Base-by-base conservation (phyloP, 1,140 invertebrate species). In the Alviniconcha marisindica region DNA sequence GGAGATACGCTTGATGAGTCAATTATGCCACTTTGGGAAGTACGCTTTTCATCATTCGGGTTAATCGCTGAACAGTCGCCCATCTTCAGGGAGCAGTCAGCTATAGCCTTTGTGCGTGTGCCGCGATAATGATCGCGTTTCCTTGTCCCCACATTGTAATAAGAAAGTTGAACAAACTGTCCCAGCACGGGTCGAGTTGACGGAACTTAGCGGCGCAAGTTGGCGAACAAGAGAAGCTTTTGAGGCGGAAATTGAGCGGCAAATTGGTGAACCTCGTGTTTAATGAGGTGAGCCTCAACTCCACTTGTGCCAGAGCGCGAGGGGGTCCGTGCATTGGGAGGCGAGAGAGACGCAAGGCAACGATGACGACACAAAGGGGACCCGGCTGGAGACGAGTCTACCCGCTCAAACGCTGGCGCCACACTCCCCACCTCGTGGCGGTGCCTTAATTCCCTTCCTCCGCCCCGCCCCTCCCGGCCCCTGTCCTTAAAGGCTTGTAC, bases 211-310 rank as follows among this genome's bases (percentile, higher is more conserved):
- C 69, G 18, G 33, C 28, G 38, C 31, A 71, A 31, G 31, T 36
- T 38, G 69, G n/a, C 18, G 44, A 48, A 48, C 60, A 63, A 48
- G 5, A 31, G 7, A n/a, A 63, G 60, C 60, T n/a, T 63, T n/a
- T 24, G 28, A 24, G 7, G 60, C 24, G 38, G 38, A 76, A 76
- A 76, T 76, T 76, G 73, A 42, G 73, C 73, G 73, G 40, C 40
- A 76, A 76, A 76, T 76, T 76, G 73, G 38, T 24, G 73, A 24
- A 36, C 73, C 73, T 44, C 44, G 44, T 44, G 73, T 44, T 18
- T 76, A 76, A 76, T 76, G 73, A 44, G 31, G 31, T 76, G 42
- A 18, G 40, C 12, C 73, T 38, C 73, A 76, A 76, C 4, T 63
- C 60, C 28, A n/a, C 60, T 31, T 48, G 44, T 48, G 44, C 21